Evolutionary conservation across 1,140 invertebrate species (phyloP), one percentile per base, ranked within the genome.

Genomic region (Whitmania pigra): DNA sequence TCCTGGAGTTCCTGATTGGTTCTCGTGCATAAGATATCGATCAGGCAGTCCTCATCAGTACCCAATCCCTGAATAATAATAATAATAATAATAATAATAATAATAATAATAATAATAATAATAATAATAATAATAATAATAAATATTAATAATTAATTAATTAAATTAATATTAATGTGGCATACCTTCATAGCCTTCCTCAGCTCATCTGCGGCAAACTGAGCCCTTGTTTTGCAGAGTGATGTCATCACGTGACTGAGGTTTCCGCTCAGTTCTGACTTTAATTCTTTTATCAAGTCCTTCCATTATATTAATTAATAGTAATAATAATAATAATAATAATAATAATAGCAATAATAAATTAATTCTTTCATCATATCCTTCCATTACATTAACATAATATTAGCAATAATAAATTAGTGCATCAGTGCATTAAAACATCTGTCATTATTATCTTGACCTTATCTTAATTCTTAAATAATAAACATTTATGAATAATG

Each of bases 21-120:
- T 73, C 84, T 78, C 15, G 83, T 82, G 73, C 83, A 84, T 73
- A 85, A 77, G 36, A 85, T 84, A 74, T 85, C 84, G 72, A 85
- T 84, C 72, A 85, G 76, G 20, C 77, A 77, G 75, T 80, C 79
- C 73, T 83, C 85, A 76, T 83, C 83, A 70, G 85, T 86, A 29
- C 85, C 85, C 54, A 83, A 67, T 40, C 85, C 85, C 78, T 83
- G 74, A 79, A n/a, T 25, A 20, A 40, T 29, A 36, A 68, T 25
- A 60, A 60, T 60, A 9, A 22, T 22, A 60, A 60, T 60, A 60
- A 22, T 60, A 13, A 43, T 43, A 13, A 43, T 13, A 13, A 43
- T 43, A 13, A 60, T 15, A 9, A 25, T 60, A 9, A 25, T 60
- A 60, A 60, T 60, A 22, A 22, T 25, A 25, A 25, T 25, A 22